A percentile compares a stretch with the other conserved stretches of the same genome.
These are phyloP conservation scores for Ctenopoma kingsleyae DNA, from an alignment of 2,797 vertebrate species.

Conservation along the genomic window DNA sequence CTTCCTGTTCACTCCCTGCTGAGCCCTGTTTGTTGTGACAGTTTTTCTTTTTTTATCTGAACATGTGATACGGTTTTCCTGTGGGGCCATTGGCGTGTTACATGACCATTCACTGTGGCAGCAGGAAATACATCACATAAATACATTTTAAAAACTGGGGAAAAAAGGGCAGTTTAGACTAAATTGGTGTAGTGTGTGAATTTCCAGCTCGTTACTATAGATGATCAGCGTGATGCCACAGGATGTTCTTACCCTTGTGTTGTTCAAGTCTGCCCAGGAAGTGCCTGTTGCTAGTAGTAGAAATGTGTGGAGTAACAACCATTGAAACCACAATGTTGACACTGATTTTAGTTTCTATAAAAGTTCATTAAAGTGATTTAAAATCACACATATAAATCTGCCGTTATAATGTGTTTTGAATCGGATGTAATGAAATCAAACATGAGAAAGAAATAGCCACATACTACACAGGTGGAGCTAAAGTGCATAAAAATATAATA, in stretches of 20 bases:
- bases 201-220: slow-evolving; percentile 17
- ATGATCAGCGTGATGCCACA: slow-evolving; percentile 23
- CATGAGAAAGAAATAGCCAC: not conserved
- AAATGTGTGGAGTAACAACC: slow-evolving; percentile 50
- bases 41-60: slow-evolving; percentile 46
- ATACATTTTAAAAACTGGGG: not conserved
- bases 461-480: not conserved
- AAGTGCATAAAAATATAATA: slow-evolving; percentile 12
- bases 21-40: slow-evolving; percentile 71
- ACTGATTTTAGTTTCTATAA: slow-evolving; percentile 8
- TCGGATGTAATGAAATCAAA: not conserved
- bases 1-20: slow-evolving; percentile 46
- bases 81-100: slow-evolving; percentile 27
- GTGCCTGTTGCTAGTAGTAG: slow-evolving; percentile 28
- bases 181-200: not conserved
- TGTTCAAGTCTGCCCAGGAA: slow-evolving; percentile 33
- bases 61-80: slow-evolving; percentile 59
- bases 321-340: slow-evolving; percentile 33
- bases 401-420: slow-evolving; percentile 12
- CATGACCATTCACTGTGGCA: slow-evolving; percentile 43
- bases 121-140: slow-evolving; percentile 43
- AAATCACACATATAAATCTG: slow-evolving; percentile 21
- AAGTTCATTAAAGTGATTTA: slow-evolving; percentile 5
- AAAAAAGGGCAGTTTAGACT: not conserved
- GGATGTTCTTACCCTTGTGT: slow-evolving; percentile 13